These are phyloP conservation scores for Parazoanthus swiftii DNA, from an alignment of 92 coral and sea anemone genomes.

Conservation along the genomic window DNA sequence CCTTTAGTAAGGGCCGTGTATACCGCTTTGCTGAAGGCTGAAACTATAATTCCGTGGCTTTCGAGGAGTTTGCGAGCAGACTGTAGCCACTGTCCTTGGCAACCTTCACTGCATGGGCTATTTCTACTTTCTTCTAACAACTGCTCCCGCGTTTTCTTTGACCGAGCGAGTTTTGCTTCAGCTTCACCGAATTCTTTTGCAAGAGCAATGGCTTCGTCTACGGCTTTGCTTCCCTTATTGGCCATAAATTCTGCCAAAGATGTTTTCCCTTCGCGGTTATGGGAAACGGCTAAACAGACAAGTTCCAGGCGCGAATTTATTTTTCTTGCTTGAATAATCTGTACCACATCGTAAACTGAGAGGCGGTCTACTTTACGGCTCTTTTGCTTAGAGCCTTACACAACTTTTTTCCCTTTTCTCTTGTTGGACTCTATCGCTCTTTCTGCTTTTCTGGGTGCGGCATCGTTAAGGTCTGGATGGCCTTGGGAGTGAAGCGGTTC, in stretches of 20 bases:
- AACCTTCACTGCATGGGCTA: too few relatives aligned
- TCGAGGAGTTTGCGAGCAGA: background rate
- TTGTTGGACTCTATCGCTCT: conserved; percentile 32
- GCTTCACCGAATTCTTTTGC: background rate
- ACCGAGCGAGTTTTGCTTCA: background rate
- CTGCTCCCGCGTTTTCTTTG: background rate
- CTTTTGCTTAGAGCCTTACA: background rate
- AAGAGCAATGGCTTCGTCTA: background rate
- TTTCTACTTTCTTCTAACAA: background rate
- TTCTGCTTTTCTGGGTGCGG: conserved; percentile 46
- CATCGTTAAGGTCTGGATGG: conserved; percentile 50
- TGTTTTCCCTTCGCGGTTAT: background rate
- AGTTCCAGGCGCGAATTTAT: background rate
- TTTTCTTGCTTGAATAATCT: too few relatives aligned
- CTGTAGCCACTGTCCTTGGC: background rate
- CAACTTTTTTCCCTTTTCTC: conserved; percentile 24
- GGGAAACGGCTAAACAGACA: conserved; percentile 3
- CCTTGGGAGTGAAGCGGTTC: conserved; percentile 25
- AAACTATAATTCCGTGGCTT: background rate
- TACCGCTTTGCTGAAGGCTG: conserved; percentile 27
- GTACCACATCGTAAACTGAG: background rate
- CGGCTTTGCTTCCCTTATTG: background rate
- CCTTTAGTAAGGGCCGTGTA: conserved; percentile 34
- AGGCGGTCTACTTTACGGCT: background rate
- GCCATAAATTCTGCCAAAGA: background rate